Conservation (phyloP, 2,797 vertebrate genomes). For the Rachycentron canadum region DNA sequence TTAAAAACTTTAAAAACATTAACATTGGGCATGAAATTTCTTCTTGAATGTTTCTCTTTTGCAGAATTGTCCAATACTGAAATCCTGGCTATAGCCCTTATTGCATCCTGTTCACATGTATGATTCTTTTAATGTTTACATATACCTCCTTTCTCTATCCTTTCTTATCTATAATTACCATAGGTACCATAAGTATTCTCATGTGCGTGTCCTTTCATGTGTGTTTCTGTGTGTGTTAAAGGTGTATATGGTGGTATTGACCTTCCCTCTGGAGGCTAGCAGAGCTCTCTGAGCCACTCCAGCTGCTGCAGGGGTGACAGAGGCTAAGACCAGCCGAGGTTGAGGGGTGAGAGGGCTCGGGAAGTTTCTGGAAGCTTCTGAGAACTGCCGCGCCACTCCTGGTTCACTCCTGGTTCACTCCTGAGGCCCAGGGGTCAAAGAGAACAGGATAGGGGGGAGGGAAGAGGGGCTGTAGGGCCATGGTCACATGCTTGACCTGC, state of each 20-base stretch:
- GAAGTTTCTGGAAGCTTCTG: conserved; percentile 77
- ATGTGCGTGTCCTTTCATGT: conserved; percentile 22
- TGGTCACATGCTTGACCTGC: conserved; percentile 80
- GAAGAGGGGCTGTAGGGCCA: conserved; percentile 59
- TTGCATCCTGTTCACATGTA: not conserved
- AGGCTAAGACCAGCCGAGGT: conserved; percentile 64
- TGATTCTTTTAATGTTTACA: conserved; percentile 24
- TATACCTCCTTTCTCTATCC: conserved; percentile 11
- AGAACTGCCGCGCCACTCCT: conserved; percentile 73
- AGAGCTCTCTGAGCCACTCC: conserved; percentile 71
- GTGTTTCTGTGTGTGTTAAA: conserved; percentile 46
- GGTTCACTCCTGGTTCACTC: conserved; percentile 76
- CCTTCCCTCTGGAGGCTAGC: conserved; percentile 57
- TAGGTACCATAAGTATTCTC: conserved; percentile 11
- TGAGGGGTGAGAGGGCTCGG: conserved; percentile 67
- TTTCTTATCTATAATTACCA: conserved; percentile 33
- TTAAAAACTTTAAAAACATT: not conserved
- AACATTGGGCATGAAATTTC: not conserved
- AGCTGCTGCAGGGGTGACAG: conserved; percentile 78
- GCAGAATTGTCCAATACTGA: not conserved
- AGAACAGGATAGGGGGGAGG: conserved; percentile 43
- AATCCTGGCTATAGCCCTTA: not conserved
- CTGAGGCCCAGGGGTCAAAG: conserved; percentile 74
- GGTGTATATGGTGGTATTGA: conserved; percentile 50
- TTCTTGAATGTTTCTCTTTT: not conserved